phyloP scores from a whole-genome alignment of 2,113 vertebrate genomes.

The Lophius piscatorius region DNA sequence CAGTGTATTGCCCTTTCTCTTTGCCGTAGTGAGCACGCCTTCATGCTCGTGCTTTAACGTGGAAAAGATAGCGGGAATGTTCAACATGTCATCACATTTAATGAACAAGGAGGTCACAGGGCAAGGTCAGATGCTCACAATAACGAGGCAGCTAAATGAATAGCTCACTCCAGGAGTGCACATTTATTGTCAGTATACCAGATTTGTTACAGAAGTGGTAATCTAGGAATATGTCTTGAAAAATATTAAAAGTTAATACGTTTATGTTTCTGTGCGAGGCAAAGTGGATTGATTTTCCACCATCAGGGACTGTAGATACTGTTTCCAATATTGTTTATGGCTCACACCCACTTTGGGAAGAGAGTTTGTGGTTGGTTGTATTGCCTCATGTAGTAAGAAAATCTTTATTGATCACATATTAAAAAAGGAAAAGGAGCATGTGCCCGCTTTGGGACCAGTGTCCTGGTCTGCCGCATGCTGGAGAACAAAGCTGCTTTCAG shows the following conservation, averaged over 20 bases:
- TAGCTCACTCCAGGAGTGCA: not conserved
- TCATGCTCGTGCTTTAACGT: not conserved
- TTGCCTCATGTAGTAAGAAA: not conserved
- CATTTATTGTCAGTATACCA: too few species aligned
- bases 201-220: too few species aligned
- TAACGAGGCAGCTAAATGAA: not conserved
- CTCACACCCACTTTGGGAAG: not conserved
- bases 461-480: conserved; percentile 2
- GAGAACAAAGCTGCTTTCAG: conserved; percentile 73
- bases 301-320: not conserved
- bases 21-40: conserved; percentile 28
- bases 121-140: conserved; percentile 51
- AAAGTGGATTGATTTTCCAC: too few species aligned
- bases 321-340: not conserved
- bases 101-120: conserved; percentile 66
- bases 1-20: not conserved
- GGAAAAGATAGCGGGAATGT: conserved; percentile 12
- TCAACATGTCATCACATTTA: conserved; percentile 72
- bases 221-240: too few species aligned
- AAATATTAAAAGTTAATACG: too few species aligned
- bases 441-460: not conserved
- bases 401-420: not conserved
- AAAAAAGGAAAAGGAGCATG: not conserved
- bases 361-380: not conserved
- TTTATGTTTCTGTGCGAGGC: too few species aligned